phyloP scores from a whole-genome alignment of 2,797 vertebrate genomes.

The Micromesistius poutassou region DNA sequence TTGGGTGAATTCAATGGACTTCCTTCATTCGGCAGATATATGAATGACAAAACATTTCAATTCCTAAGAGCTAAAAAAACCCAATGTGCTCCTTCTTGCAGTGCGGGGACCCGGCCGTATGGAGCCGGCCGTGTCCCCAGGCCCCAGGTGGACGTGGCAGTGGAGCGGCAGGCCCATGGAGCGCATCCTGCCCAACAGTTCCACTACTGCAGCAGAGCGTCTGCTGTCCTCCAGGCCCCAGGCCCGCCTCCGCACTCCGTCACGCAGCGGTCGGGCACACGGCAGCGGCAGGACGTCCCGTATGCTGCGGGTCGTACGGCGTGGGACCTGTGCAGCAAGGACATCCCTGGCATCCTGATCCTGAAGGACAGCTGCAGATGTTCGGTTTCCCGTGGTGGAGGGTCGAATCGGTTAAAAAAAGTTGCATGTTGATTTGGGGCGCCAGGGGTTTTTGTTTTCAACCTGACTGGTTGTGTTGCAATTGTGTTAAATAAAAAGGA shows the following conservation, averaged over 20 bases:
- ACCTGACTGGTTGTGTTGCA: too few relatives aligned
- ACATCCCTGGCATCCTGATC: slow-evolving; percentile 25
- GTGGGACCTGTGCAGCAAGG: slow-evolving; percentile 25
- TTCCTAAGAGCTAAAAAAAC: background rate
- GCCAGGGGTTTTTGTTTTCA: too few relatives aligned
- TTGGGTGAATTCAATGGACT: background rate
- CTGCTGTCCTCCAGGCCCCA: slow-evolving; percentile 36
- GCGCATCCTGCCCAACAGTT: slow-evolving; percentile 21
- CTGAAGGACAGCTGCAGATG: background rate
- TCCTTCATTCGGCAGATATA: background rate
- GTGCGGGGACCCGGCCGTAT: slow-evolving; percentile 14
- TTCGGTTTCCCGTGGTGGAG: background rate
- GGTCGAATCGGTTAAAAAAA: background rate
- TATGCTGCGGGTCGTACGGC: slow-evolving; percentile 32
- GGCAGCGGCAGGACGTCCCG: slow-evolving; percentile 31
- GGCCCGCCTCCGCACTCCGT: slow-evolving; percentile 16
- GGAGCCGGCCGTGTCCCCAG: slow-evolving; percentile 22
- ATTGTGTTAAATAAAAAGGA: too few relatives aligned
- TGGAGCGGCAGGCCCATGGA: slow-evolving; percentile 3
- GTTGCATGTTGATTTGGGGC: too few relatives aligned
- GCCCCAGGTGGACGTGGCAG: slow-evolving; percentile 21
- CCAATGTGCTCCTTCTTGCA: slow-evolving; percentile 7
- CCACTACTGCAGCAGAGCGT: background rate
- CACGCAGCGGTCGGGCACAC: slow-evolving; percentile 43
- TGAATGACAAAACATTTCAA: background rate